A percentile compares a stretch with the other conserved stretches of the same genome.
Conservation (phyloP, 2,888 invertebrate genomes). For the Tipula helvola region DNA sequence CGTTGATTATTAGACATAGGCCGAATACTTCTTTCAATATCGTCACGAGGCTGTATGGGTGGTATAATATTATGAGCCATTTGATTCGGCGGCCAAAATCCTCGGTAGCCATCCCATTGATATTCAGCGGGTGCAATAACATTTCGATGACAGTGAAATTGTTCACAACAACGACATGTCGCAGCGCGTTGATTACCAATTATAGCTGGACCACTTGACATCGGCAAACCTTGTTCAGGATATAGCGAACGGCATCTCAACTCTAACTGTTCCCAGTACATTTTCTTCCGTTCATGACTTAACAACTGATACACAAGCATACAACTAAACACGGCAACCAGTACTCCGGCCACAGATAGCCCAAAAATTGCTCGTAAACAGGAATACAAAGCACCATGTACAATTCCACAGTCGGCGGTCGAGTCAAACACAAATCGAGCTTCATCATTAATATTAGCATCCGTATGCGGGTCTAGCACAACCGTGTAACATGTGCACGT, state of each 20-base stretch:
- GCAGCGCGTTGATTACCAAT: constrained; percentile 31
- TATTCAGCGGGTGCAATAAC: constrained; percentile 41
- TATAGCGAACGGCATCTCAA: constrained; percentile 70
- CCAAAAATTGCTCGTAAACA: constrained; percentile 82
- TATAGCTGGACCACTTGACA: constrained; percentile 31
- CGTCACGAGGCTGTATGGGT: constrained; percentile 60
- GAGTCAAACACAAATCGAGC: constrained; percentile 74
- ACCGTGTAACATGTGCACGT: constrained; percentile 68
- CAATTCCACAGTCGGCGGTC: constrained; percentile 78
- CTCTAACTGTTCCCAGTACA: constrained; percentile 90
- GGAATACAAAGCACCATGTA: constrained; percentile 78
- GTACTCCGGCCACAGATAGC: constrained; percentile 78
- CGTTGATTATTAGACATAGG: constrained; percentile 22
- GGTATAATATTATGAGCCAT: constrained; percentile 60
- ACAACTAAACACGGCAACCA: constrained; percentile 83
- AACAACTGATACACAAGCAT: constrained; percentile 80
- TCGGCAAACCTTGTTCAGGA: constrained; percentile 31
- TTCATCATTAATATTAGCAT: constrained; percentile 44
- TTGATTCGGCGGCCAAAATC: constrained; percentile 40
- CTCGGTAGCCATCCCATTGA: constrained; percentile 41
- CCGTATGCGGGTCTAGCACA: constrained; percentile 51
- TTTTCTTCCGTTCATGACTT: constrained; percentile 86
- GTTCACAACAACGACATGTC: constrained; percentile 56
- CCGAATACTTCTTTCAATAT: constrained; percentile 20
- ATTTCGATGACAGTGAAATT: constrained; percentile 45